Evolutionary conservation across 2,113 vertebrate species (phyloP), one percentile per base, ranked within the genome.

Genomic region (Oncorhynchus kisutch): DNA sequence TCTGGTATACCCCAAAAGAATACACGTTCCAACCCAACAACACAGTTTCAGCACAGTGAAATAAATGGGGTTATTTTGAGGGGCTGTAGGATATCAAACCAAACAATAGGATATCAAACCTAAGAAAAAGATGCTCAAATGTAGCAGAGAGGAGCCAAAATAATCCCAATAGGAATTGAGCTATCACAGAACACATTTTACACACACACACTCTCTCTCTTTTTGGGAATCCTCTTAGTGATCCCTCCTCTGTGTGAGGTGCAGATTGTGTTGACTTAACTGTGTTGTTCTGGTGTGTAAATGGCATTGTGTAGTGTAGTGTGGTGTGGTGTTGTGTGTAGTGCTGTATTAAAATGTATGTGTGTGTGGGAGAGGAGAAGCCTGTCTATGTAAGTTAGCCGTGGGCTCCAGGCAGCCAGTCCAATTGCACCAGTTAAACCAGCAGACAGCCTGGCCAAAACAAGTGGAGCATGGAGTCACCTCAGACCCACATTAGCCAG

Each of bases 141-240:
- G 81, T 84, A 76, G 81, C 82, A 76, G 85, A 78, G 87, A 78
- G 71, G 66, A 79, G 60, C 72, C 14, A 20, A 85, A 88, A 82
- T 90, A 90, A 91, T 90, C 91, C 89, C 87, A 88, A 89, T 82
- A 82, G 84, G 83, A 81, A 87, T 79, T 86, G 84, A 81, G 65
- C 88, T 88, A 87, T 87, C 87, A 67, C 72, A 79, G 87, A 82
- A 86, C 67, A 87, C 83, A 84, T 82, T 45, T 9, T 45, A 81
- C 85, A 74, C 75, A 73, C 74, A 70, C 59, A 86, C 64, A 86
- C 84, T 71, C 76, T 73, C 74, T 24, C 45, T 49, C 20, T 24
- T 87, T 71, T 86, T 81, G 78, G 77, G 87, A 92, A 91, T 91
- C 90, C 88, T 89, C 89, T 92, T 91, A 89, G 82, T 71, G 82